Evolutionary conservation across 2,888 invertebrate genomes (phyloP).

Genomic region (Drosophila melanosoma): DNA sequence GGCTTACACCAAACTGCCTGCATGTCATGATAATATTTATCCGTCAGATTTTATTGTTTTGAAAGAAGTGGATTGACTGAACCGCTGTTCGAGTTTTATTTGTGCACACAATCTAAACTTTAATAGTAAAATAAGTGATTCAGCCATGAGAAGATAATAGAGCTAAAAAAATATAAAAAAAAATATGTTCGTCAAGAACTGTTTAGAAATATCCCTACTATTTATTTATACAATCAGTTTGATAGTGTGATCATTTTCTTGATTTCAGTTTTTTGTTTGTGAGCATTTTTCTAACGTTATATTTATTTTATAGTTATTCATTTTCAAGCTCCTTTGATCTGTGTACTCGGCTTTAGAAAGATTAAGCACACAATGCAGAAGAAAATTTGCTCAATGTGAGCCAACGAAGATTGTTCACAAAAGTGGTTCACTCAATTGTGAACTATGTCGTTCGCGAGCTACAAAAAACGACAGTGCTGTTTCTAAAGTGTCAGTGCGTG

Average conservation of each 20-base stretch:
- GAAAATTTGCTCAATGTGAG: conserved; percentile 15
- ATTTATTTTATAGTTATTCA: not conserved
- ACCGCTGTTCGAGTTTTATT: not conserved
- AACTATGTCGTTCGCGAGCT: conserved; percentile 26
- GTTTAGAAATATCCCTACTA: not conserved
- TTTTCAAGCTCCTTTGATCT: not conserved
- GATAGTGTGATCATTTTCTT: not conserved
- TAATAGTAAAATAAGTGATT: not conserved
- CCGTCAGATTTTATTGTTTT: not conserved
- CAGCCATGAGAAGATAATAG: not conserved
- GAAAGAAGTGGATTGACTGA: not conserved
- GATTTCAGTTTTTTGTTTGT: not conserved
- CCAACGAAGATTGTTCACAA: conserved; percentile 4
- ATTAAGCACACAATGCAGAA: not conserved
- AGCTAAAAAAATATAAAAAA: not conserved
- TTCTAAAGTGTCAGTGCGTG: conserved; percentile 57
- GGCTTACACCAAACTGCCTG: conserved; percentile 5
- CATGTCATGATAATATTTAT: conserved; percentile 5
- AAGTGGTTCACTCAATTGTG: conserved; percentile 11
- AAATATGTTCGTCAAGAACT: not conserved
- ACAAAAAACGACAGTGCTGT: conserved; percentile 46
- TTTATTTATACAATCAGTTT: not conserved
- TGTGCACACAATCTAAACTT: not conserved
- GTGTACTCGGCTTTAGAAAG: not conserved
- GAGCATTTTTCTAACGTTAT: not conserved